Base-by-base conservation (phyloP, 2,888 invertebrate species). In the Rhopalosiphum nymphaeae region DNA sequence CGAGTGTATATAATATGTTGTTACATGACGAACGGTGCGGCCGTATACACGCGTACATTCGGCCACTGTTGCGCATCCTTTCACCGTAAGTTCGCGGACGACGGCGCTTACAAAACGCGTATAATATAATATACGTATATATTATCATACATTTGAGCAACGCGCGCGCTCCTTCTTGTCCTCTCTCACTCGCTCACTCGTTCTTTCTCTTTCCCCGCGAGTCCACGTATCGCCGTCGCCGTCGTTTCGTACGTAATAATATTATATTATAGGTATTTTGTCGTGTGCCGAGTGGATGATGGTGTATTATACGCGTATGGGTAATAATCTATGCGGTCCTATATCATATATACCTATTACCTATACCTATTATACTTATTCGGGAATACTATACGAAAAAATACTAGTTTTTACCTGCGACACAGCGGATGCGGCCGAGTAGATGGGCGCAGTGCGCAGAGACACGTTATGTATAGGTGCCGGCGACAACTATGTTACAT, bases 21-120 rank as follows among this genome's bases (percentile, higher is more conserved):
- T 49, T 29, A 86, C 29, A 26, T 1, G 25, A 44, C 25, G 21
- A 11, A 26, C 26, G 84, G 11, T 46, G 7, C 7, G 9, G 44
- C 44, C 44, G 44, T 44, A 85, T 61, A 46, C 3, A 29, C 25
- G n/a, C 21, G 11, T 49, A 3, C 44, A n/a, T 49, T 25, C 26
- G 13, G 26, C 44, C 56, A 13, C 46, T 7, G n/a, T 26, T 49
- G 67, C 49, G 88, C 92, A 67, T 92, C 92, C 92, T 92, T 92
- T 92, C 88, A 92, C 92, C 78, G 16, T 29, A 29, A 29, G 10
- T 29, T 29, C 44, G 44, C 85, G 29, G 78, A 13, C 42, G 44
- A 36, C 46, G 67, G 36, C 16, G 92, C 67, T 92, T 67, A 53
- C 92, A 78, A 61, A 92, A 92, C 87, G 25, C 67, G 29, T 11